Base-by-base conservation (phyloP, 2,113 vertebrate genomes). In the Salvator merianae region DNA sequence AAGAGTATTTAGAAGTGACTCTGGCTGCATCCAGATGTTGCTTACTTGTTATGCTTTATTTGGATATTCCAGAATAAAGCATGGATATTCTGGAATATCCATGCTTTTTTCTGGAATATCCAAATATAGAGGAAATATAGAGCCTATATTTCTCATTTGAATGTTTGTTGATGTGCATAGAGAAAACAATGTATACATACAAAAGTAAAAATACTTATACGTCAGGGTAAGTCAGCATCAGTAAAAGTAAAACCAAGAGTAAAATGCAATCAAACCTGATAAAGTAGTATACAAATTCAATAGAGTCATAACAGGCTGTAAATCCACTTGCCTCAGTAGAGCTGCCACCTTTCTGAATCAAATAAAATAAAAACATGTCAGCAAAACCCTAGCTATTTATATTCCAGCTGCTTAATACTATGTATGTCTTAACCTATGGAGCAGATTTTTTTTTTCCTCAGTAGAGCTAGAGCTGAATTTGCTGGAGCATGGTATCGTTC, bases 101-200 rank as follows among this genome's bases (percentile, higher is more conserved):
- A n/a, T n/a, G n/a, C n/a, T n/a, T n/a, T n/a, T n/a, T n/a, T n/a
- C n/a, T n/a, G n/a, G n/a, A n/a, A n/a, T n/a, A n/a, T n/a, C n/a
- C n/a, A n/a, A n/a, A n/a, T n/a, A n/a, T n/a, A n/a, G n/a, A n/a
- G n/a, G n/a, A n/a, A n/a, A n/a, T n/a, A n/a, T n/a, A n/a, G n/a
- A 65, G 84, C 76, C 86, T 34, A 88, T 87, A 81, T 82, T 38
- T 85, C 72, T 78, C n/a, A n/a, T n/a, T 85, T 84, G 87, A 91
- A 91, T 74, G 88, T 70, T 62, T 91, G 79, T 87, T 89, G 70
- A 90, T 91, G 32, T 40, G 84, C 82, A 81, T 88, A 70, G 36
- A 87, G 80, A 88, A 70, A 76, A 72, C 20, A 77, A 47, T 84
- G 5, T 40, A 28, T 28, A 84, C 28, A 18, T 80, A 71, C 43